Conservation (phyloP, 2,113 vertebrate species). For the Melierax canorus region DNA sequence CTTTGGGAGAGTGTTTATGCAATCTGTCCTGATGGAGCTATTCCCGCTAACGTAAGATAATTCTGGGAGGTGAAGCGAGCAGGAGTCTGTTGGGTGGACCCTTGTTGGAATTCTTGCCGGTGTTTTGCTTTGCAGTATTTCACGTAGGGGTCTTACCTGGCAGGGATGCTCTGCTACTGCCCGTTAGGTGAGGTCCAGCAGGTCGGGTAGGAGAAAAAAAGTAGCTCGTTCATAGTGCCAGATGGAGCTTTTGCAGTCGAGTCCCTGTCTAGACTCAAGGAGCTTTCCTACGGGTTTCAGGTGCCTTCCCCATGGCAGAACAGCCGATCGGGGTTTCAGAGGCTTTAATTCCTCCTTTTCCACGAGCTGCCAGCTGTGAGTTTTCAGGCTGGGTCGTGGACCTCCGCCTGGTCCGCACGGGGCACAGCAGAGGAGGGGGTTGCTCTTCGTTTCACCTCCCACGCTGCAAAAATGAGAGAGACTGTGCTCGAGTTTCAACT, state of each 20-base stretch:
- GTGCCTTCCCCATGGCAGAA: background rate
- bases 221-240: background rate
- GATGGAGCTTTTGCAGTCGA: background rate
- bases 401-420: rapidly evolving
- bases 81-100: background rate
- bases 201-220: background rate
- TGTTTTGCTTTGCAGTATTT: background rate
- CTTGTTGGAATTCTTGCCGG: background rate
- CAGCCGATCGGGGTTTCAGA: background rate
- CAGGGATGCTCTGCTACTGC: background rate
- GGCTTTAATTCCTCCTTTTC: background rate
- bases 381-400: background rate
- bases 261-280: background rate
- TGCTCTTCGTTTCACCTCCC: background rate
- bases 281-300: background rate
- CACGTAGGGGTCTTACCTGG: background rate
- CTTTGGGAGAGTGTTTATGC: background rate
- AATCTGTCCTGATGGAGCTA: background rate
- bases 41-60: rapidly evolving
- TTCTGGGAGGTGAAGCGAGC: background rate
- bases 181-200: background rate
- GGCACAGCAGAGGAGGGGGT: background rate
- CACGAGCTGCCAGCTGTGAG: background rate
- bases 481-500: background rate
- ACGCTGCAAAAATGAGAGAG: background rate